phyloP scores from a whole-genome alignment of 2,797 vertebrate species.

The Cirrhinus molitorella region DNA sequence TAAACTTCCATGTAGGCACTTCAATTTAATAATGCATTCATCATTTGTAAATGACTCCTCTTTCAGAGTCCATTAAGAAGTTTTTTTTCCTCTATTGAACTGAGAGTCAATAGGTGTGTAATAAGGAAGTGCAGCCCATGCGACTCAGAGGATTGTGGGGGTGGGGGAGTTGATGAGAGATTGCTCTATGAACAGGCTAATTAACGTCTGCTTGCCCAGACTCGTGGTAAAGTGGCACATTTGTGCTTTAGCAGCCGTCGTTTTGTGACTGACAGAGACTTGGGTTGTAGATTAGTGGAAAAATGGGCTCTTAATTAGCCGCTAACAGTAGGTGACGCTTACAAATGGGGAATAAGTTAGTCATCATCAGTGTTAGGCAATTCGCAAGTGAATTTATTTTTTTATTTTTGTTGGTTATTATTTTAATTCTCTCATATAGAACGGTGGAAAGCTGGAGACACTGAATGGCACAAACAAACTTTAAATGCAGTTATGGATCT shows the following conservation, averaged over 20 bases:
- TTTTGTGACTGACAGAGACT: slow-evolving; percentile 72
- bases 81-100: slow-evolving; percentile 70
- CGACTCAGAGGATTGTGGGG: slow-evolving; percentile 55
- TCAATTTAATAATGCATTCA: slow-evolving; percentile 79
- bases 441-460: slow-evolving; percentile 5
- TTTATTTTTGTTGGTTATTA: slow-evolving; percentile 1
- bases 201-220: slow-evolving; percentile 81
- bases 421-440: slow-evolving; percentile 15
- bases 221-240: slow-evolving; percentile 77
- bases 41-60: slow-evolving; percentile 83
- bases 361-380: slow-evolving; percentile 78
- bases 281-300: slow-evolving; percentile 59
- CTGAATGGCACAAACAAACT: background rate
- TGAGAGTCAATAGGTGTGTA: slow-evolving; percentile 80
- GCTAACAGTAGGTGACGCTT: slow-evolving; percentile 79
- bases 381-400: slow-evolving; percentile 16
- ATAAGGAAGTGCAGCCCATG: slow-evolving; percentile 79
- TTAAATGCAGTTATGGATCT: background rate
- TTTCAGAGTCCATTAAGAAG: slow-evolving; percentile 82
- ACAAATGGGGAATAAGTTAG: slow-evolving; percentile 74
- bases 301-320: slow-evolving; percentile 71
- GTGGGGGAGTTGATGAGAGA: slow-evolving; percentile 81
- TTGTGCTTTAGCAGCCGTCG: slow-evolving; percentile 75
- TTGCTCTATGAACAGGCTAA: slow-evolving; percentile 84
- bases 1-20: slow-evolving; percentile 79